phyloP scores from a whole-genome alignment of 1,140 invertebrate genomes.

The Sipha flava region DNA sequence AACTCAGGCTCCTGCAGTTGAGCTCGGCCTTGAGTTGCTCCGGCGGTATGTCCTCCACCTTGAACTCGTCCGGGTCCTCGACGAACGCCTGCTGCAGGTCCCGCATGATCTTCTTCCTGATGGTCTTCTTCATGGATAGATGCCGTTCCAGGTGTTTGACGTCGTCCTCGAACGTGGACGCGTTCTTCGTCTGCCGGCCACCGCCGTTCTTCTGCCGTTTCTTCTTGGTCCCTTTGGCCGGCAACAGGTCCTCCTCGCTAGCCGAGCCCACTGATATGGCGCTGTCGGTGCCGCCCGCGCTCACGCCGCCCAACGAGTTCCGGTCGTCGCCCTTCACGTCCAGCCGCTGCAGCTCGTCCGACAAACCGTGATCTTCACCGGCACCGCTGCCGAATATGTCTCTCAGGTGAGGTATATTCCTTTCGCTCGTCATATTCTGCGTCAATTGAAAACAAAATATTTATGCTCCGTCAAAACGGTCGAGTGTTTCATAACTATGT shows the following conservation, averaged over 20 bases:
- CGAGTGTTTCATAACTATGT: no score
- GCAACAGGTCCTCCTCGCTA: slow-evolving; percentile 47
- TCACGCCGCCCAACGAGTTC: slow-evolving; percentile 25
- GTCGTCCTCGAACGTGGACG: slow-evolving; percentile 56
- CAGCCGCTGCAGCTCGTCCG: slow-evolving; percentile 41
- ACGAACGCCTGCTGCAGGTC: slow-evolving; percentile 68
- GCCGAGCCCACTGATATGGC: slow-evolving; percentile 49
- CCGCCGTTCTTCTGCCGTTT: slow-evolving; percentile 43
- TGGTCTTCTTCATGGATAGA: slow-evolving; percentile 79
- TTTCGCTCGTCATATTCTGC: slow-evolving; percentile 47
- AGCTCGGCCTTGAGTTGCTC: slow-evolving; percentile 60
- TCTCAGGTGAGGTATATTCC: slow-evolving; percentile 57
- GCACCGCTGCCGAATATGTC: slow-evolving; percentile 56
- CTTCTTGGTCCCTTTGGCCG: slow-evolving; percentile 48
- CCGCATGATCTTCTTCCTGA: slow-evolving; percentile 74
- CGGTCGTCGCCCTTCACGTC: slow-evolving; percentile 40
- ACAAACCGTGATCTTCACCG: slow-evolving; percentile 41
- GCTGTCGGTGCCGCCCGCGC: slow-evolving; percentile 45
- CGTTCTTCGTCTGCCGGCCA: slow-evolving; percentile 47
- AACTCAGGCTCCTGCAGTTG: slow-evolving; percentile 57
- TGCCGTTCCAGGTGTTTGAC: slow-evolving; percentile 69
- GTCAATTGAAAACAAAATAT: neutral
- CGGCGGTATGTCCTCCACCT: slow-evolving; percentile 56
- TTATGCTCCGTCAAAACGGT: no score
- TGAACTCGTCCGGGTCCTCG: slow-evolving; percentile 63